Evolutionary conservation across 2,113 vertebrate genomes (phyloP).

Genomic region (Arothron firmamentum): DNA sequence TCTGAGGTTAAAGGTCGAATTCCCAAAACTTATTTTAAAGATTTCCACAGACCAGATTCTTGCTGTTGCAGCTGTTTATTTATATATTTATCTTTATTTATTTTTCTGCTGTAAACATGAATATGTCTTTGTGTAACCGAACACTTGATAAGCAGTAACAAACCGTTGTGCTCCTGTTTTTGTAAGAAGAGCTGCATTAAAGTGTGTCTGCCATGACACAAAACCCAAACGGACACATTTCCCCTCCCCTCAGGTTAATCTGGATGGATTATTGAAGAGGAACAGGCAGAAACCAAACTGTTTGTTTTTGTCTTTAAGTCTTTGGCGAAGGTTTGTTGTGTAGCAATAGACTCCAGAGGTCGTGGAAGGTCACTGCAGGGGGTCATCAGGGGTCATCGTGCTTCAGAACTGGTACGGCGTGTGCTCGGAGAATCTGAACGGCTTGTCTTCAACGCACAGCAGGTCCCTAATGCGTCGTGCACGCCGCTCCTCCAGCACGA

Average conservation of each 20-base stretch:
- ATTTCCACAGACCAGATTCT: no score
- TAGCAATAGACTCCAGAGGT: not conserved
- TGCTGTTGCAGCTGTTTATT: no score
- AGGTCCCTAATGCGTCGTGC: slow-evolving; percentile 80
- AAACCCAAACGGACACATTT: slow-evolving; percentile 3
- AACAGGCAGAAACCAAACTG: not conserved
- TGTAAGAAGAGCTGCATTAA: slow-evolving; percentile 3
- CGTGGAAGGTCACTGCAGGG: not conserved
- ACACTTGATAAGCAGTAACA: no score
- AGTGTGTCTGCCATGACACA: slow-evolving; percentile 19
- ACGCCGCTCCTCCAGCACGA: slow-evolving; percentile 82
- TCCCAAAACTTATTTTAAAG: no score
- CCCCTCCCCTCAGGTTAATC: not conserved
- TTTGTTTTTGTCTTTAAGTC: not conserved
- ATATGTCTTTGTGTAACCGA: no score
- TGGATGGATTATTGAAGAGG: not conserved
- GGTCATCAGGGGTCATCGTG: not conserved
- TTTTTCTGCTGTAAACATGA: no score
- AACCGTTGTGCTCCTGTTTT: not conserved
- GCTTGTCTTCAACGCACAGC: slow-evolving; percentile 72
- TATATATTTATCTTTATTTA: no score
- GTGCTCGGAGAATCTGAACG: slow-evolving; percentile 80
- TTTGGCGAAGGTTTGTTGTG: not conserved
- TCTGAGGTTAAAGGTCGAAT: no score
- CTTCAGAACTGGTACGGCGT: slow-evolving; percentile 73